Base-by-base conservation (phyloP, 2,888 invertebrate species). In the Isoperla grammatica region DNA sequence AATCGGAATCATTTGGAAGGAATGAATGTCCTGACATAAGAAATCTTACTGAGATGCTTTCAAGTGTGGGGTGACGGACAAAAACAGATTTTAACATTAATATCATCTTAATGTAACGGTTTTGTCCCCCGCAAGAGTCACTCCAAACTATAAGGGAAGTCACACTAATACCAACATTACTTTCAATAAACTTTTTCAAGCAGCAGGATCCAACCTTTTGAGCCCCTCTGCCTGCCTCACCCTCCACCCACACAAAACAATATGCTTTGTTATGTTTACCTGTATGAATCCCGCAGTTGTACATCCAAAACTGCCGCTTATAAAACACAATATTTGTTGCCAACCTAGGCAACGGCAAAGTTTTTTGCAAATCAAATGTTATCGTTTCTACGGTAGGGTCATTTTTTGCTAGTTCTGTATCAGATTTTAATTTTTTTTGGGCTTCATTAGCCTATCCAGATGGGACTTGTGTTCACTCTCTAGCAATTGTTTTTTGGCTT, bases 121-220 rank as follows among this genome's bases (percentile, higher is more conserved):
- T 46, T 15, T 46, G 22, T 17, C 54, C 54, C 20, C 19, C 19
- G 39, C 54, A 54, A n/a, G 15, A 40, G n/a, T 43, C 17, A 37
- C 13, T 48, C 63, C 65, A 67, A 19, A 67, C 17, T 39, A 66
- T 65, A 13, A 67, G 54, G 29, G 29, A n/a, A 6, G 4, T 29
- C 13, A 63, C 54, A 60, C 65, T 46, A 29, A 37, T 23, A 20
- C 15, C 22, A 53, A 12, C 9, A 4, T 57, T 13, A 37, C 57
- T 45, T 4, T 58, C 48, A 12, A 64, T 59, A 39, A 68, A 64
- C 59, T 63, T 57, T 60, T 66, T 60, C 42, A 62, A 57, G 17
- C 68, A 43, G 59, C 67, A 69, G 15, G 67, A 66, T 4, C 64
- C 65, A 20, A 70, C 63, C 57, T 69, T 69, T 55, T 68, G 67